Evolutionary conservation across 2,113 vertebrate species (phyloP), one percentile per base, ranked within the genome.

Genomic region (Chionomys nivalis): DNA sequence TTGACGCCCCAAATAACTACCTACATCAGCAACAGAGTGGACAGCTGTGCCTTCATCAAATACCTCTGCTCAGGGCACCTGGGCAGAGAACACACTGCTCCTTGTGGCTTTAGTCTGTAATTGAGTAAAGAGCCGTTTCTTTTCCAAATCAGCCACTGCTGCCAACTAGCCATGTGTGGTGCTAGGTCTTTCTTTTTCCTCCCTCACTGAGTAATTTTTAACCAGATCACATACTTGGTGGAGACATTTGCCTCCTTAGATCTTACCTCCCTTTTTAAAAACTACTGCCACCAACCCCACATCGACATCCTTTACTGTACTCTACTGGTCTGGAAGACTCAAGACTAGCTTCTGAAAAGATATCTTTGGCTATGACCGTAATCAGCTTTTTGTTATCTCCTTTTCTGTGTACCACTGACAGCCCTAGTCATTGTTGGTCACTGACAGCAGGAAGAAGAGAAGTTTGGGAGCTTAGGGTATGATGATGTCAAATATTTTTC

Each of bases 371-470:
- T 72, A 24, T 52, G 65, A 3, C 33, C 49, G 39, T 77, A 33
- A 13, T 88, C 79, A 85, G 49, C 58, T 94, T 94, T 88, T 33
- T 63, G 7, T 58, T 92, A 31, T 87, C 12, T 68, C 24, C n/a
- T 83, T 95, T 42, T 33, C 73, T 72, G 75, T 93, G 66, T 63
- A 39, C 83, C 85, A 82, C 49, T 63, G 75, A 52, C 8, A 78
- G 26, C 13, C 73, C 26, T 47, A 61, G 58, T 89, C 68, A 44
- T 52, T 86, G 55, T 85, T 11, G 12, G 7, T 78, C 73, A 63
- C 66, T 94, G 63, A 93, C 31, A 91, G 23, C 36, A 91, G 73
- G 21, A 94, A 58, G 47, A 72, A 86, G 33, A 79, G 66, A 92
- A 90, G 44, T 81, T 87, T 47, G 52, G 89, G 26, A 85, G 21